Evolutionary conservation across 2,797 vertebrate genomes (phyloP), one percentile per base, ranked within the genome.

Genomic region (Nothura maculosa): DNA sequence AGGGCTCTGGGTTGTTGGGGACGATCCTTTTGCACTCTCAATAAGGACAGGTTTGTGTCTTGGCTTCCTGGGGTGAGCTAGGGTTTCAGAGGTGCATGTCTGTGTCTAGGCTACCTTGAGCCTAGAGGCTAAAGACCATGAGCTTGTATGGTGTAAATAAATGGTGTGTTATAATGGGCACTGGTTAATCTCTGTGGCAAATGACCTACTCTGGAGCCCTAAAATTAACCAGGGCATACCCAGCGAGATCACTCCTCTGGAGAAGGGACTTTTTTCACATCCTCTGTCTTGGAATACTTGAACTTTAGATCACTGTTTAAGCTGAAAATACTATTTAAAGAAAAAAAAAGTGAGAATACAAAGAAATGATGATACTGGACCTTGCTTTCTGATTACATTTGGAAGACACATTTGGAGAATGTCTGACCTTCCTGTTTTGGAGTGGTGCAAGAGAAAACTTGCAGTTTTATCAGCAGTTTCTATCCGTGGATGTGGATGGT

Each of bases 1-100:
- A 89, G 89, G 42, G 22, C 66, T 85, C 70, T 94, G 84, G 90
- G 72, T 80, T 80, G 15, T 28, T 80, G 72, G 30, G 75, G 58
- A 12, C 0, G 20, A 4, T 42, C 76, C 38, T 64, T 54, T 6
- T 70, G 52, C 52, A 30, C 83, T 92, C 91, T 34, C 67, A 73
- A 21, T 13, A 21, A 38, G 36, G 34, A 30, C 28, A 45, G 40
- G 42, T 66, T 66, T n/a, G 30, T 45, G 28, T 55, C 36, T 48
- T 69, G 40, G 57, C 62, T 94, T 81, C 20, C 55, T 36, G 47
- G 47, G 9, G 40, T 86, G 42, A 50, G 60, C 20, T 36, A 25
- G 9, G 24, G 34, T 76, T 76, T 74, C 78, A 91, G 78, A 94
- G 47, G 13, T 60, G n/a, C 74, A 27, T 82, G 43, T n/a, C 63